Conservation (phyloP, 2,888 invertebrate species). For the Dendrolimus pini region DNA sequence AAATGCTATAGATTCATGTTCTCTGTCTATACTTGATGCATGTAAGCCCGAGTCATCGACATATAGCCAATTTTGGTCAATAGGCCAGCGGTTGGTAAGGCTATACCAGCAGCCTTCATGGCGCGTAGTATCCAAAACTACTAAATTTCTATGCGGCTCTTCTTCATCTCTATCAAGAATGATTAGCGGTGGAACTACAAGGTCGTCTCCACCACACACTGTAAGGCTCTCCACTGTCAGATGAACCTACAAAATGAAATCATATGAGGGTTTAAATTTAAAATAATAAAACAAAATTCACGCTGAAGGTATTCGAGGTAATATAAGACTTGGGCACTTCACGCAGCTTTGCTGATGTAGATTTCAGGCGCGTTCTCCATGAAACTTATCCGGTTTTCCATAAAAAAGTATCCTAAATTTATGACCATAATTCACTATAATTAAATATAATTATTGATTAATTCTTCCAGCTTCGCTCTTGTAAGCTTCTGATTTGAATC, state of each 20-base stretch:
- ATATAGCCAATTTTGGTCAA: constrained; percentile 54
- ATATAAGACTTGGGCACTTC: no score
- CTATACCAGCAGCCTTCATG: constrained; percentile 42
- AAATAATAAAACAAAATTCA: not conserved
- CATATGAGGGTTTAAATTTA: not conserved
- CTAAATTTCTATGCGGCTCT: constrained; percentile 41
- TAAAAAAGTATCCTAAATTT: no score
- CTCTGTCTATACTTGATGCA: constrained; percentile 53
- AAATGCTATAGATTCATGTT: constrained; percentile 58
- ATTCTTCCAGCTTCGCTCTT: no score
- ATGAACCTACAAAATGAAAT: constrained; percentile 32
- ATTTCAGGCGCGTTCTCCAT: no score
- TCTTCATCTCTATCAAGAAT: constrained; percentile 59
- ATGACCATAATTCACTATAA: no score
- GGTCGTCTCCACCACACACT: constrained; percentile 29
- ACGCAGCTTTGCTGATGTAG: no score
- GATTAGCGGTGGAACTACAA: constrained; percentile 46
- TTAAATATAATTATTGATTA: no score
- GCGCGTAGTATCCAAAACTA: constrained; percentile 30
- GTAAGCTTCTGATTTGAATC: no score
- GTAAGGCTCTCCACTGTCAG: constrained; percentile 40
- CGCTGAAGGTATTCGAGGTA: no score
- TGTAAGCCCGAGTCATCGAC: constrained; percentile 54
- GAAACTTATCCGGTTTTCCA: no score
- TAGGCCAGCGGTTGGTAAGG: constrained; percentile 56